Base-by-base conservation (phyloP, 1,140 invertebrate genomes). In the Apis dorsata region DNA sequence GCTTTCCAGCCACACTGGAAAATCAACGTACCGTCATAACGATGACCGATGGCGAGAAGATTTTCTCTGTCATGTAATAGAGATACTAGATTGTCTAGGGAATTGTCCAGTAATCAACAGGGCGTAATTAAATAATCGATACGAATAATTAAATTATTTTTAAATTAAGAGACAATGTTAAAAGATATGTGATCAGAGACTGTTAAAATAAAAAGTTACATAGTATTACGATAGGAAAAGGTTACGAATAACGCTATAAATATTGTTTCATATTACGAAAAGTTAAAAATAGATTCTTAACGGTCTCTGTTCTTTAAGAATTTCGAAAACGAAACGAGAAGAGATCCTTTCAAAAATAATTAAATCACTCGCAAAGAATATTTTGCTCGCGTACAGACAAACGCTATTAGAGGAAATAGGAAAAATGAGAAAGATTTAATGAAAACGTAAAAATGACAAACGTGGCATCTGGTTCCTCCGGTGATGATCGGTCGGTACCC, bases 401-500 rank as follows among this genome's bases (percentile, higher is more conserved):
- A 19, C 63, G 15, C 60, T 19, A 15, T 34, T 15, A 19, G 63
- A 28, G 15, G 17, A 65, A 65, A 49, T 19, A n/a, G 24, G 24
- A 71, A 71, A 13, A 71, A 24, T 3, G n/a, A 28, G 28, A 13
- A 34, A 28, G 28, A 63, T 75, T 62, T 24, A 44, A 75, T 24
- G 73, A 21, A 15, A 63, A 75, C 21, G 44, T 5, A 44, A 63
- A 75, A 62, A 75, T 63, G 24, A 62, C 73, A 63, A 57, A 73
- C 53, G 71, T 3, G 24, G 28, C 49, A n/a, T 71, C 19, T 59
- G 19, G 28, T n/a, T n/a, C 15, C 10, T 51, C n/a, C n/a, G 49
- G 24, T 24, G 57, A 44, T 24, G n/a, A 24, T 65, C 13, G 63
- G 75, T 68, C 74, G 74, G 74, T 76, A 76, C 24, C 68, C 62